Base-by-base conservation (phyloP, 2,797 vertebrate species). In the Mionectes olivaceus region DNA sequence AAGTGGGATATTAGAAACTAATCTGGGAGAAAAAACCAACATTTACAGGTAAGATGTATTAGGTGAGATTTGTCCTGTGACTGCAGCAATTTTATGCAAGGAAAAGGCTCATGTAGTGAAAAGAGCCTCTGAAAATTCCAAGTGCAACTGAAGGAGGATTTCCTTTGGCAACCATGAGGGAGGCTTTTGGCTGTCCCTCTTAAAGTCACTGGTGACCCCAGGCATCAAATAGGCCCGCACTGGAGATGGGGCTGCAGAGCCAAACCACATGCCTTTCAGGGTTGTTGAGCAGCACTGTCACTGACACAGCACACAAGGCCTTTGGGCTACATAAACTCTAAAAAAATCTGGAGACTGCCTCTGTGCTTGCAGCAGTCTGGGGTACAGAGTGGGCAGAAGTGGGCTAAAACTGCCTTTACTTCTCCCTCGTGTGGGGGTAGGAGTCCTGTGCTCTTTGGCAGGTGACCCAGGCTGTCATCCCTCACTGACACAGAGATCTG, bases 11-110 rank as follows among this genome's bases (percentile, higher is more conserved):
- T 61, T 82, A 91, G 41, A 87, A 90, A 93, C 33, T 57, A 27
- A 91, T 65, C 63, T 64, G 43, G 28, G 33, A 87, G 70, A 82
- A 94, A 79, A 79, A 88, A 80, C 84, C 30, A 61, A 24, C 8
- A 13, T 95, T 90, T 79, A 47, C 44, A 91, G 74, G 83, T 84
- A 87, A 85, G 41, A 90, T 61, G 57, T 56, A 78, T 78, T 89
- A 88, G 27, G 61, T 91, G 79, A 93, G 19, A 93, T 64, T 83
- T 85, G 53, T 80, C 61, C 46, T 61, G 43, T 85, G 47, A 44
- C 43, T 92, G 78, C 39, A 75, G 11, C 5, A 85, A 21, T 87
- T 95, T 84, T 28, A 52, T 55, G 9, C 19, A 50, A 32, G 8
- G 46, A 67, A 89, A 83, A 81, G 39, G 37, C 30, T 63, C 1